phyloP scores from a whole-genome alignment of 2,113 vertebrate genomes.

The Axis porcinus region DNA sequence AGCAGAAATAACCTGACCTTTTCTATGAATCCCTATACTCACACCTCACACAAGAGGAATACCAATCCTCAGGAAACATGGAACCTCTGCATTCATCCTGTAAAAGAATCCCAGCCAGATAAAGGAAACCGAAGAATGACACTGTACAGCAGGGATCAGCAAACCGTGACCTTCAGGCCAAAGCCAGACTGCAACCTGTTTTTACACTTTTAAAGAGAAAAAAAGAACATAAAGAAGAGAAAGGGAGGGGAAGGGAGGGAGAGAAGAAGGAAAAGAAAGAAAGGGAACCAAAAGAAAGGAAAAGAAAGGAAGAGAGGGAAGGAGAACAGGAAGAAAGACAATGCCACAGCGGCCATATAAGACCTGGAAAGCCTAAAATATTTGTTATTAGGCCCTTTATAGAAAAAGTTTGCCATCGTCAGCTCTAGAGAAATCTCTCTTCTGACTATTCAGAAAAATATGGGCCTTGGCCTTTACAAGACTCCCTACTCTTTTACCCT shows the following conservation, averaged over 20 bases:
- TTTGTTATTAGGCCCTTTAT: neutral
- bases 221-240: neutral
- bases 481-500: neutral
- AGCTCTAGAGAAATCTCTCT: neutral
- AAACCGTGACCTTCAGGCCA: neutral
- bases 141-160: neutral
- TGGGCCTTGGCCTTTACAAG: neutral
- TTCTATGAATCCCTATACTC: neutral
- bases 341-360: neutral
- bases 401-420: neutral
- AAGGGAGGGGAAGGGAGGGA: neutral
- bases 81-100: neutral
- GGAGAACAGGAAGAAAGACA: neutral
- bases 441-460: conserved; percentile 7
- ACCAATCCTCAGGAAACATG: neutral
- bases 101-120: neutral
- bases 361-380: conserved; percentile 14
- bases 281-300: neutral
- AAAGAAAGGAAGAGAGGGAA: neutral
- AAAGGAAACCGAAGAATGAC: neutral
- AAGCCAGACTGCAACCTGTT: neutral
- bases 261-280: neutral
- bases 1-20: conserved; percentile 2
- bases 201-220: conserved; percentile 29
- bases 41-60: conserved; percentile 4